Conservation (phyloP, 2,113 vertebrate species). For the Callithrix jacchus region DNA sequence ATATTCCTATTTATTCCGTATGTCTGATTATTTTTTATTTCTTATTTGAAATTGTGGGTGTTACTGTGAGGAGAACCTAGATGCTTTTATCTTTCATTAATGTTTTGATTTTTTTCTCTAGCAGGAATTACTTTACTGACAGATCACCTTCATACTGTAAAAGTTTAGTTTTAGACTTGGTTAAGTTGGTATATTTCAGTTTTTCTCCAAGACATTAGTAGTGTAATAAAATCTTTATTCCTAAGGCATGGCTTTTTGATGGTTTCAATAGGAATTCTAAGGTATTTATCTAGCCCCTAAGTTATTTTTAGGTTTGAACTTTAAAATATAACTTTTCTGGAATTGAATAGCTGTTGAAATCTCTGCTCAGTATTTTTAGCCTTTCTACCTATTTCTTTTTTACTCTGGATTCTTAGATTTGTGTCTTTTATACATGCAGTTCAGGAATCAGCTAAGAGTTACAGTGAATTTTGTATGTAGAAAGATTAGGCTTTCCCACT, state of each 20-base stretch:
- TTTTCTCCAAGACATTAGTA: background rate
- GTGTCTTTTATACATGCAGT: background rate
- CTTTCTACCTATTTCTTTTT: background rate
- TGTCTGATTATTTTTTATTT: background rate
- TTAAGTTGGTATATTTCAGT: background rate
- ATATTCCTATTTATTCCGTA: background rate
- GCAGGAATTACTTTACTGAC: background rate
- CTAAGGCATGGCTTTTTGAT: background rate
- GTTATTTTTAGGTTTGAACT: background rate
- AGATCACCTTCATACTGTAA: background rate
- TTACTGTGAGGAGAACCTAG: background rate
- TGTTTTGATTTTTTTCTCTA: background rate
- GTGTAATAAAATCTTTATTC: background rate
- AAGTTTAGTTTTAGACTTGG: background rate
- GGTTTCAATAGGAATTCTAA: background rate
- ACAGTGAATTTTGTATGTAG: background rate
- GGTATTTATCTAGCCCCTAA: background rate
- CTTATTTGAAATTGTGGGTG: background rate
- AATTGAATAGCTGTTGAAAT: background rate
- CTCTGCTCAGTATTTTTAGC: background rate
- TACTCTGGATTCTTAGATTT: background rate
- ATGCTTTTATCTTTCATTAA: background rate
- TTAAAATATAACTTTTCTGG: background rate
- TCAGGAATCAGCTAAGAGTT: background rate
- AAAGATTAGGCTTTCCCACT: background rate